Percentiles rank a stretch among this genome's conserved stretches.
Evolutionary conservation across 2,888 invertebrate species (phyloP).

Genomic region (Hypomecis punctinalis): DNA sequence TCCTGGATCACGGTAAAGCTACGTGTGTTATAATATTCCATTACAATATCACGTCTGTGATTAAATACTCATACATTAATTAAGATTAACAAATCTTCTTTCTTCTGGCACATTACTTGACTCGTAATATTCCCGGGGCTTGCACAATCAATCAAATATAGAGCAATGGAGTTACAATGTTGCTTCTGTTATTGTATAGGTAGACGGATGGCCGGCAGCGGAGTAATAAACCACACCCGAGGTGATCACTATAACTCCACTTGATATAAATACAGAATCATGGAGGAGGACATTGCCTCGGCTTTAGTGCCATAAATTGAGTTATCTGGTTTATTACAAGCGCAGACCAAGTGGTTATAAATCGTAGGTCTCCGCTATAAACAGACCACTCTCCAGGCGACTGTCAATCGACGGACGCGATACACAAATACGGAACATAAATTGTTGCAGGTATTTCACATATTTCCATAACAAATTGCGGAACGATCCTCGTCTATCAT

Average conservation of each 20-base stretch:
- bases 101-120: slow-evolving; percentile 15
- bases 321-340: slow-evolving; percentile 73
- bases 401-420: slow-evolving; percentile 62
- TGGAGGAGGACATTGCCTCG: slow-evolving; percentile 57
- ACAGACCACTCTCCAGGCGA: slow-evolving; percentile 64
- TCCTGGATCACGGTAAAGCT: slow-evolving; percentile 2
- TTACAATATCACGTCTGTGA: slow-evolving; percentile 15
- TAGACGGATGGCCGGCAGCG: slow-evolving; percentile 31
- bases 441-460: slow-evolving; percentile 62
- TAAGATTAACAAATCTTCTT: slow-evolving; percentile 23
- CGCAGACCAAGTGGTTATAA: slow-evolving; percentile 65
- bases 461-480: slow-evolving; percentile 63
- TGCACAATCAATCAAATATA: slow-evolving; percentile 37
- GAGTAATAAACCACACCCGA: slow-evolving; percentile 51
- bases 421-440: slow-evolving; percentile 53
- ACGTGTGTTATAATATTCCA: slow-evolving; percentile 15
- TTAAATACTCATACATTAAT: slow-evolving; percentile 27
- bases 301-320: slow-evolving; percentile 68
- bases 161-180: slow-evolving; percentile 31
- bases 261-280: slow-evolving; percentile 62
- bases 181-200: slow-evolving; percentile 24
- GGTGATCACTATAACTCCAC: slow-evolving; percentile 62
- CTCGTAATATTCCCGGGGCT: slow-evolving; percentile 21
- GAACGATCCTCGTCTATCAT: slow-evolving; percentile 68
- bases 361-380: slow-evolving; percentile 59